phyloP scores from a whole-genome alignment of 2,797 vertebrate genomes.

The Orientallactaga sibirica region DNA sequence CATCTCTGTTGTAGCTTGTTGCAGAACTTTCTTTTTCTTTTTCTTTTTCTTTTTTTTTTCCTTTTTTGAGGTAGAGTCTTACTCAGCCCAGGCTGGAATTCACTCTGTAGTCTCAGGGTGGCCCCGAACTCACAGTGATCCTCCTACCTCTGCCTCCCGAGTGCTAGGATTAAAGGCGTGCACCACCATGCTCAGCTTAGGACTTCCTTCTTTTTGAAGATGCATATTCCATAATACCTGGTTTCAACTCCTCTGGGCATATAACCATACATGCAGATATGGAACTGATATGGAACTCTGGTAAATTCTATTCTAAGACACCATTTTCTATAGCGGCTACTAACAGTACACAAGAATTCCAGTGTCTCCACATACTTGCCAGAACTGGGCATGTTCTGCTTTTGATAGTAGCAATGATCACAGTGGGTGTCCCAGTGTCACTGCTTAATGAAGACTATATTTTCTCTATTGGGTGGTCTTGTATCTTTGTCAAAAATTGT shows the following conservation, averaged over 20 bases:
- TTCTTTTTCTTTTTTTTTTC: too few relatives aligned
- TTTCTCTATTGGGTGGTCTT: background rate
- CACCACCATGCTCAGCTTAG: too few relatives aligned
- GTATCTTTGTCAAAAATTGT: background rate
- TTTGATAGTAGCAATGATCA: background rate
- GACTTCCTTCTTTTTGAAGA: too few relatives aligned
- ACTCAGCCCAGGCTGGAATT: too few relatives aligned
- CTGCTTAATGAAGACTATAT: background rate
- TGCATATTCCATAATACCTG: background rate
- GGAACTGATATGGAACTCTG: background rate
- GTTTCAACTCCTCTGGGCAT: background rate
- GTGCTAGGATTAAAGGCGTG: too few relatives aligned
- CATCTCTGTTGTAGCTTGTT: background rate
- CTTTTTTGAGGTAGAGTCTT: too few relatives aligned
- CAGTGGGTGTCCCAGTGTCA: background rate
- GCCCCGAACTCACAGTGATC: too few relatives aligned
- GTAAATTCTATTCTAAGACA: constrained; percentile 22
- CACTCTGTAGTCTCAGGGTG: too few relatives aligned
- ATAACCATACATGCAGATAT: background rate
- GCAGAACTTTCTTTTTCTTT: background rate
- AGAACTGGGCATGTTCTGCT: constrained; percentile 2
- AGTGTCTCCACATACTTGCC: background rate
- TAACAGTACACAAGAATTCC: background rate
- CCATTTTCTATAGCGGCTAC: background rate
- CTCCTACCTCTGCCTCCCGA: too few relatives aligned